Evolutionary conservation across 2,888 invertebrate species (phyloP), one percentile per base, ranked within the genome.

Genomic region (Limnephilus auricula): DNA sequence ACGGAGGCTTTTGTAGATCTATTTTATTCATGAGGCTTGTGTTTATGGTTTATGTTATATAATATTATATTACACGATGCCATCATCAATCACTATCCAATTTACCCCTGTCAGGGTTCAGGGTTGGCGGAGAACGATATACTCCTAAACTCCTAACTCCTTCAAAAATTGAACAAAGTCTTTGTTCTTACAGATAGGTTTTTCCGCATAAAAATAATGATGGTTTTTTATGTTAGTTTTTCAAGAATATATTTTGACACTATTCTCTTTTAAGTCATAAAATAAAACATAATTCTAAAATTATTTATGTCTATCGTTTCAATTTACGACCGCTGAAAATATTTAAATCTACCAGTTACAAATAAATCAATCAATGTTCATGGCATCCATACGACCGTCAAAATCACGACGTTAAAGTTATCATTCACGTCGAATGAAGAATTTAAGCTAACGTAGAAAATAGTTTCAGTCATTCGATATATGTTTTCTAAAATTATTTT

Each of bases 21-120:
- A 65, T 65, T 65, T 25, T 65, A 65, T 65, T 65, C 65, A 65
- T 65, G n/a, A 65, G 18, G 65, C 65, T n/a, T 1, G 25, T 65
- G 65, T 65, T 65, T 65, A 9, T 65, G 65, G 18, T 65, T 25
- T 65, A 65, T 65, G 25, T 65, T 15, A 65, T 25, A 25, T 25
- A 65, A 65, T 65, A 65, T 65, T 65, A 65, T 65, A n/a, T 65
- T 65, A 65, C 65, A n/a, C 65, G 65, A 65, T 65, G 65, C 65
- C 65, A 65, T 65, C 65, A 65, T 65, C 65, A 65, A 65, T 65
- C 65, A 65, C 65, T 65, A 65, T 65, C 65, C 65, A 65, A 65
- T 65, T 65, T 65, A 65, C 65, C 65, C 65, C 9, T 65, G 65
- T 65, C 65, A 65, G 65, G 65, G n/a, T 65, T 65, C 65, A 65